Evolutionary conservation across 2,888 invertebrate species (phyloP).

Genomic region (Apotomis capreana): DNA sequence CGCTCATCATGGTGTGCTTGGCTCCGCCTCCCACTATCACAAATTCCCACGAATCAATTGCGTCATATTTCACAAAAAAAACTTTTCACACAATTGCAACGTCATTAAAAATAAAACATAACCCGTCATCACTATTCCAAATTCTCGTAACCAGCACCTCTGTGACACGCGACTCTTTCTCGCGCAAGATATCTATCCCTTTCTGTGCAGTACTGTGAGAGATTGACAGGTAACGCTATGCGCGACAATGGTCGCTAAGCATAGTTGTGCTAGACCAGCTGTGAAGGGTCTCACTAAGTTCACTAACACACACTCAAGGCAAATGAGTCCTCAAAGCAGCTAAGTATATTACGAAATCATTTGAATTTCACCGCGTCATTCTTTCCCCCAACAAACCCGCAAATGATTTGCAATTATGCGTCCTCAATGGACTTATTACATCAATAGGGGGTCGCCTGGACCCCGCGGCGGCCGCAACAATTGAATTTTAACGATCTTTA

Average conservation of each 20-base stretch:
- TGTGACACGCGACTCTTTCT: too few species aligned
- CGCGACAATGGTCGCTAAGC: not conserved
- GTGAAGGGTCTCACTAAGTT: slow-evolving; percentile 7
- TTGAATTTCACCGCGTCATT: slow-evolving; percentile 40
- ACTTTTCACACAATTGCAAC: too few species aligned
- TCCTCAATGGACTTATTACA: slow-evolving; percentile 81
- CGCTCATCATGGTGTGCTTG: too few species aligned
- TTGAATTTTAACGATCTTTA: slow-evolving; percentile 82
- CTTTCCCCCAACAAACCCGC: slow-evolving; percentile 64
- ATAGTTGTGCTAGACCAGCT: slow-evolving; percentile 15
- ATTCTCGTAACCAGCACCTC: too few species aligned
- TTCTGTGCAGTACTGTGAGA: too few species aligned
- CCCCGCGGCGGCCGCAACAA: slow-evolving; percentile 72
- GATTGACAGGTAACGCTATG: too few species aligned
- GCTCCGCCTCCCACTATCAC: too few species aligned
- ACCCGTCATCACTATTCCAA: too few species aligned
- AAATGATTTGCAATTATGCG: slow-evolving; percentile 83
- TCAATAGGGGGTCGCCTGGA: slow-evolving; percentile 65
- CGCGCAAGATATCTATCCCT: too few species aligned
- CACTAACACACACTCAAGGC: slow-evolving; percentile 5
- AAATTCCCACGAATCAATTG: too few species aligned
- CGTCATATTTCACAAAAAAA: too few species aligned
- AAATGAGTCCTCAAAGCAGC: slow-evolving; percentile 35
- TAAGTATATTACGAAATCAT: slow-evolving; percentile 37
- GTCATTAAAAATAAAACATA: too few species aligned